Conservation (phyloP, 2,888 invertebrate species). For the Chrysotoxum bicinctum region DNA sequence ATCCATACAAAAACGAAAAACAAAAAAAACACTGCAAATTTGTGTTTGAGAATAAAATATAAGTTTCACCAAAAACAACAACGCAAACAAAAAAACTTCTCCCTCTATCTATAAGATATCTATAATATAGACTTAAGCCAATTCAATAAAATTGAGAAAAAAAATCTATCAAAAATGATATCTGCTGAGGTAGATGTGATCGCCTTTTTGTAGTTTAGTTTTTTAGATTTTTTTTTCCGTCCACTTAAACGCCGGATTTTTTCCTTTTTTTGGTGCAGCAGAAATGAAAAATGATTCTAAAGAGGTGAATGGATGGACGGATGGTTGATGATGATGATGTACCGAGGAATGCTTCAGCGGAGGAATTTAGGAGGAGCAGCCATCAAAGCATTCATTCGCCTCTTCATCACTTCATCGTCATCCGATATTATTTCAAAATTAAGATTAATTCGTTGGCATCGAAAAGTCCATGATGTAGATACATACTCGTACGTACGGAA, state of each 20-base stretch:
- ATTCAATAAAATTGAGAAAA: constrained; percentile 57
- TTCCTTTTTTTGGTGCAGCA: background rate
- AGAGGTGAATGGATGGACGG: background rate
- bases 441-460: constrained; percentile 64
- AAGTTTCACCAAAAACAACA: constrained; percentile 50
- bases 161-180: constrained; percentile 53
- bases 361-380: background rate
- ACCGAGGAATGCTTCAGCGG: background rate
- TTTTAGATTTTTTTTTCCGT: constrained; percentile 1
- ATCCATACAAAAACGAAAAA: constrained; percentile 67
- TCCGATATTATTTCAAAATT: constrained; percentile 63
- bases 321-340: constrained; percentile 8
- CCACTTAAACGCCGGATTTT: background rate
- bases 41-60: constrained; percentile 42
- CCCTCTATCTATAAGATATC: constrained; percentile 56
- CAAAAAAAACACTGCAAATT: constrained; percentile 42
- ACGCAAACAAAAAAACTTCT: constrained; percentile 37
- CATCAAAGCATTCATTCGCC: background rate
- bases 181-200: constrained; percentile 68
- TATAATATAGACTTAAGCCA: constrained; percentile 58
- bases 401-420: constrained; percentile 29
- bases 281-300: constrained; percentile 54
- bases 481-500: background rate
- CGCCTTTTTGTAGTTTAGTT: constrained; percentile 54
- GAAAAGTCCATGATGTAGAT: constrained; percentile 36